Evolutionary conservation across 2,888 invertebrate species (phyloP).

Genomic region (Thyatira batis): DNA sequence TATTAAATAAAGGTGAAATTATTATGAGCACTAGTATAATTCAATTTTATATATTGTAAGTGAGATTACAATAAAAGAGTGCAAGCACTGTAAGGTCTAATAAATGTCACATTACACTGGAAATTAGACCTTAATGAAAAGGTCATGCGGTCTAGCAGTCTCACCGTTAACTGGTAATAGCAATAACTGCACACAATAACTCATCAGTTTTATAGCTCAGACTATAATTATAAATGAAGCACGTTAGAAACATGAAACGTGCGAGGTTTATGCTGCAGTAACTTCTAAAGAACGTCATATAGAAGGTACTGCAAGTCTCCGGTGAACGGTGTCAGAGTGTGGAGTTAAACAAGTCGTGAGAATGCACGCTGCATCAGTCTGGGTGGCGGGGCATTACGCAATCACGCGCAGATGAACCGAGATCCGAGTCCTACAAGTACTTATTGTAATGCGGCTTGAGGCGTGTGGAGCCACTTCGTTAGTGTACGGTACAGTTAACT

Average conservation of each 20-base stretch:
- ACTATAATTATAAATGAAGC: background rate
- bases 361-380: background rate
- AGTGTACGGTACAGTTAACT: background rate
- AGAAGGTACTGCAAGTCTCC: background rate
- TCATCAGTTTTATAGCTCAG: background rate
- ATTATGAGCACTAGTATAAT: too few relatives aligned
- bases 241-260: background rate
- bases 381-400: constrained; percentile 1
- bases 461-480: background rate
- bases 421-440: background rate
- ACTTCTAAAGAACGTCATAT: background rate
- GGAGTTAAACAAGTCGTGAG: background rate
- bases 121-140: too few relatives aligned
- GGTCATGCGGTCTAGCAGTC: too few relatives aligned
- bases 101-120: too few relatives aligned
- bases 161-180: too few relatives aligned
- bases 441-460: background rate
- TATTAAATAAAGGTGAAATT: too few relatives aligned
- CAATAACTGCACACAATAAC: background rate
- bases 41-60: too few relatives aligned
- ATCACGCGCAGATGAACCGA: background rate
- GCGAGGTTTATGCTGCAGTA: background rate
- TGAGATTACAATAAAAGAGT: too few relatives aligned
- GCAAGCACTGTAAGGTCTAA: too few relatives aligned
- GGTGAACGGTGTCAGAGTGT: too few relatives aligned